Conservation (phyloP, 2,888 invertebrate genomes). For the Fragum sueziense region DNA sequence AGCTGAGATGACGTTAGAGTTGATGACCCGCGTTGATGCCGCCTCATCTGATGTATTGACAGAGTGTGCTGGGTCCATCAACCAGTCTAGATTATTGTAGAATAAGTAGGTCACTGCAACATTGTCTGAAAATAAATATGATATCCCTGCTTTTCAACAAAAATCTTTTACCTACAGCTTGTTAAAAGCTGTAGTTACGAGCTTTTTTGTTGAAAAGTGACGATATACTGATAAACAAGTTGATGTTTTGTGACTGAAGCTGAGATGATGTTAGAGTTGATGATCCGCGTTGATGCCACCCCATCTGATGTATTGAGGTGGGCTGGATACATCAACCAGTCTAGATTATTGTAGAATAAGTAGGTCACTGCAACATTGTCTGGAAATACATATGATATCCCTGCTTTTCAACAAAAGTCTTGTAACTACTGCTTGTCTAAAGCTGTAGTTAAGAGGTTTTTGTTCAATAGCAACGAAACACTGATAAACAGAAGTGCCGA, state of each 20-base stretch:
- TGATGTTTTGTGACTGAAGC: constrained; percentile 71
- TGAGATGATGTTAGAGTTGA: constrained; percentile 77
- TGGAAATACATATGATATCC: no score
- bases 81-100: constrained; percentile 69
- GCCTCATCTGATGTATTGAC: not conserved
- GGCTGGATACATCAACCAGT: constrained; percentile 63
- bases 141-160: no score
- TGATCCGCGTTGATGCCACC: constrained; percentile 18
- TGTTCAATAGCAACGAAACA: no score
- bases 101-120: constrained; percentile 69
- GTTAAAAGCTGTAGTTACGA: no score
- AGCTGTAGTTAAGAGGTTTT: no score
- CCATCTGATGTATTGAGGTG: not conserved
- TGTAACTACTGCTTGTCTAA: no score
- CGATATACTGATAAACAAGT: no score
- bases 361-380: constrained; percentile 67
- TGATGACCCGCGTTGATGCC: constrained; percentile 54
- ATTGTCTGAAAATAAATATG: constrained; percentile 43
- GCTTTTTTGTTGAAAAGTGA: no score
- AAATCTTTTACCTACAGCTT: no score
- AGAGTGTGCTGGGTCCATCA: constrained; percentile 59
- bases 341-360: constrained; percentile 70
- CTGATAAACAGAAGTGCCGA: no score
- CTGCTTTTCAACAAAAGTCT: no score
- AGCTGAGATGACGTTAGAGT: constrained; percentile 78